Base-by-base conservation (phyloP, 2,888 invertebrate species). In the Liopterus haemorrhoidalis region DNA sequence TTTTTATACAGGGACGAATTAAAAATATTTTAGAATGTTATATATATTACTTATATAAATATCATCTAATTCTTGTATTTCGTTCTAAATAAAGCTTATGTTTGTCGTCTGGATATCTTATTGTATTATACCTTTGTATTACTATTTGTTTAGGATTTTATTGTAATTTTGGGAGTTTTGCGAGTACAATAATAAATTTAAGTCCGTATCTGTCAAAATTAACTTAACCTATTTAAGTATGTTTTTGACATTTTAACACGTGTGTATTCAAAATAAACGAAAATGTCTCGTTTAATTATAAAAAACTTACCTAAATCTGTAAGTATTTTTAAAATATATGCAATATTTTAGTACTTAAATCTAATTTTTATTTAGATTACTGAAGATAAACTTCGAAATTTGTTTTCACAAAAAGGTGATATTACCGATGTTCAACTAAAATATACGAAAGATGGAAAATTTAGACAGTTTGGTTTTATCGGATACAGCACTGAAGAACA, bases 351-450 rank as follows among this genome's bases (percentile, higher is more conserved):
- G 38, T 5, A 42, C 38, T 15, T 36, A 35, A 32, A 44, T 44
- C 33, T 36, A 48, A 45, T 43, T 52, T 52, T 51, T 54, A 51
- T 62, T 64, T 60, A 93, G 92, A 78, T 87, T 52, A 85, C 82
- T 9, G 84, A 84, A 51, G 80, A 84, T 1, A 82, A 82, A 62
- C 65, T 96, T 9, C 79, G 78, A 56, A 75, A 81, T 54, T 64
- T 85, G 41, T 95, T 96, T 65, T 74, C 81, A 36, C 67, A 80
- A 57, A 84, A 86, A 60, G 94, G 94, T 15, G 78, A 78, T 50
- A 81, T 99, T 5, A 97, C 96, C 5, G 97, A 99, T 70, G 78
- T 95, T 5, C 89, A 92, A 59, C 68, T 97, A 5, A 97, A 96
- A 66, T 95, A 86, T 60, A 92, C 91, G 1, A 78, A 83, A 56